A percentile compares a stretch with the other conserved stretches of the same genome.
Evolutionary conservation across 2,888 invertebrate genomes (phyloP).

Genomic region (Phalera bucephala): DNA sequence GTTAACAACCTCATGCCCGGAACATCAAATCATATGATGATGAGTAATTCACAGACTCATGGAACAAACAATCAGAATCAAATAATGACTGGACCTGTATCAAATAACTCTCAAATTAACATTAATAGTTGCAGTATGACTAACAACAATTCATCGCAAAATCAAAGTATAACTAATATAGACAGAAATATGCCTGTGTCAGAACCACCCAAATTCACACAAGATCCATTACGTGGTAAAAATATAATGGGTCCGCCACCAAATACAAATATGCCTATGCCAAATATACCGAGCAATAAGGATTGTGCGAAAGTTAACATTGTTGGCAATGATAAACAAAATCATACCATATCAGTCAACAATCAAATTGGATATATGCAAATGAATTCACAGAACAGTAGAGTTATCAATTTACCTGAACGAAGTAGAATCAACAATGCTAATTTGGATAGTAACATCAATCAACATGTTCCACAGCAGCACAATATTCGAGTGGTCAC

Average conservation of each 20-base stretch:
- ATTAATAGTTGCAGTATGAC: slow-evolving; percentile 71
- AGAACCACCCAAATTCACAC: slow-evolving; percentile 65
- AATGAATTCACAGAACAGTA: slow-evolving; percentile 72
- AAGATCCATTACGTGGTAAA: slow-evolving; percentile 68
- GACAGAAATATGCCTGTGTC: slow-evolving; percentile 62
- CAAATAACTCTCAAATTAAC: slow-evolving; percentile 64
- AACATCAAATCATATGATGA: slow-evolving; percentile 68
- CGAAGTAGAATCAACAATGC: slow-evolving; percentile 63
- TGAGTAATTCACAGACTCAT: slow-evolving; percentile 65
- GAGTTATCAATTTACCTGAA: slow-evolving; percentile 75
- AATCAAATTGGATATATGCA: slow-evolving; percentile 76
- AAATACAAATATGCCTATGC: slow-evolving; percentile 52
- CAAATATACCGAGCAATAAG: slow-evolving; percentile 53
- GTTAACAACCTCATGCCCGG: slow-evolving; percentile 62
- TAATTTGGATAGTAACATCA: slow-evolving; percentile 62
- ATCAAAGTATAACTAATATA: slow-evolving; percentile 54
- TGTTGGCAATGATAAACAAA: slow-evolving; percentile 64
- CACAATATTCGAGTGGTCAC: slow-evolving; percentile 77
- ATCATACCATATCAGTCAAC: slow-evolving; percentile 67
- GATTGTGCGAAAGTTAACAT: slow-evolving; percentile 73
- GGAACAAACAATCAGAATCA: slow-evolving; percentile 60
- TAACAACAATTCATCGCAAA: slow-evolving; percentile 55
- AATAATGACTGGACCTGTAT: slow-evolving; percentile 54
- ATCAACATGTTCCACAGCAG: slow-evolving; percentile 70
- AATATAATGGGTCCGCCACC: slow-evolving; percentile 67